A percentile compares a stretch with the other conserved stretches of the same genome.
These are phyloP conservation scores for Garra rufa DNA, from an alignment of 2,113 vertebrate genomes.

Conservation along the genomic window DNA sequence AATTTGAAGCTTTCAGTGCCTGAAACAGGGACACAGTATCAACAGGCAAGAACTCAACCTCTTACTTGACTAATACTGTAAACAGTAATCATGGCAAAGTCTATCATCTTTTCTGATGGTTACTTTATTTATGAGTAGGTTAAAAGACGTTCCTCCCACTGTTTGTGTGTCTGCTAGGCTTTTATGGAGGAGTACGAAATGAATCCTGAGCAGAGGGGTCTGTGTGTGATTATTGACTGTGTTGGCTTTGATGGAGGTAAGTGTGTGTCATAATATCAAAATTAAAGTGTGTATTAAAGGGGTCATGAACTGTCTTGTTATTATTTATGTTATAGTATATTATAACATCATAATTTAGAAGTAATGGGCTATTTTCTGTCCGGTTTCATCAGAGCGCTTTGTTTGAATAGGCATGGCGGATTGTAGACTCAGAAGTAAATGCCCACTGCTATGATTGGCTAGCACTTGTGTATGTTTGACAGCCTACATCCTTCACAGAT, in stretches of 20 bases:
- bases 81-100: neutral
- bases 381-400: no score
- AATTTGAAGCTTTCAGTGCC: conserved; percentile 43
- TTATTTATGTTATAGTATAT: no score
- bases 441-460: no score
- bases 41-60: conserved; percentile 24
- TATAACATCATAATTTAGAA: no score
- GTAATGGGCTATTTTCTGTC: no score
- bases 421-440: no score
- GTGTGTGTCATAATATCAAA: conserved; percentile 42
- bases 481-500: no score
- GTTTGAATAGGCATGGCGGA: no score
- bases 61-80: neutral
- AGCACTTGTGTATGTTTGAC: no score
- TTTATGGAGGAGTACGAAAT: conserved; percentile 73
- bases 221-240: conserved; percentile 84
- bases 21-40: conserved; percentile 36
- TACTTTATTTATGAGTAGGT: neutral
- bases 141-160: neutral
- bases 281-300: no score
- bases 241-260: conserved; percentile 78
- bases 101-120: neutral
- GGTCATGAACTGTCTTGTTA: no score
- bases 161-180: conserved; percentile 51
- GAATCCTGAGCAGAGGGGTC: conserved; percentile 71